phyloP scores from a whole-genome alignment of 1,140 invertebrate genomes.

The Camponotus pennsylvanicus region DNA sequence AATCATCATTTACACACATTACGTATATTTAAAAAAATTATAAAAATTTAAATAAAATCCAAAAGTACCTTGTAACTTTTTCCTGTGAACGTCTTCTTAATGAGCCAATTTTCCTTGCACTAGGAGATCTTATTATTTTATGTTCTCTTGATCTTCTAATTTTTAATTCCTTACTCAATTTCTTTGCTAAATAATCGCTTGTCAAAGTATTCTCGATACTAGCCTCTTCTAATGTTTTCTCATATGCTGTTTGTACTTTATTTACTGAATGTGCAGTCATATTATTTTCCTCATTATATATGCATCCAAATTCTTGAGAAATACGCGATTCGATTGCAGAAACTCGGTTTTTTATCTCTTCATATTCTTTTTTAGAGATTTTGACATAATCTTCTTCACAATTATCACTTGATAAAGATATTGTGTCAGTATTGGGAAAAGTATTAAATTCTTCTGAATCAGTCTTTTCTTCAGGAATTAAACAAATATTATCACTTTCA shows the following conservation, averaged over 20 bases:
- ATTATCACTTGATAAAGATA: conserved; percentile 54
- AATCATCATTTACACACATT: not conserved
- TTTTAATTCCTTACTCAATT: conserved; percentile 90
- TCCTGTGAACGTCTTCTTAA: conserved; percentile 90
- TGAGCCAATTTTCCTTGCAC: conserved; percentile 92
- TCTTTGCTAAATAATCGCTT: conserved; percentile 90
- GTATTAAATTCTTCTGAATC: conserved; percentile 63
- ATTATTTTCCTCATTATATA: conserved; percentile 74
- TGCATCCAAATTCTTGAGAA: conserved; percentile 89
- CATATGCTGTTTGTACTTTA: conserved; percentile 90
- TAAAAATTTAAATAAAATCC: conserved; percentile 11
- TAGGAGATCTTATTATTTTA: conserved; percentile 92
- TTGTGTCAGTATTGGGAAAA: conserved; percentile 33
- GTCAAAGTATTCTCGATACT: conserved; percentile 87
- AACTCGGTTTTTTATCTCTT: conserved; percentile 91
- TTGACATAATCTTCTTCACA: conserved; percentile 88
- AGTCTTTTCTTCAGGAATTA: conserved; percentile 34
- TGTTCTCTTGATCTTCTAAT: conserved; percentile 90
- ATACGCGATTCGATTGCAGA: conserved; percentile 90
- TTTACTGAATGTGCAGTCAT: conserved; percentile 75
- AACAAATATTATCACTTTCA: conserved; percentile 34
- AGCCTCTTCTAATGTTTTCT: conserved; percentile 90
- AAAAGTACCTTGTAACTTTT: conserved; percentile 78
- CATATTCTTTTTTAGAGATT: conserved; percentile 91
- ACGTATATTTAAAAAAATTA: not conserved